A percentile compares a stretch with the other conserved stretches of the same genome.
phyloP scores from a whole-genome alignment of 2,888 invertebrate species.

The Incurvaria masculella region DNA sequence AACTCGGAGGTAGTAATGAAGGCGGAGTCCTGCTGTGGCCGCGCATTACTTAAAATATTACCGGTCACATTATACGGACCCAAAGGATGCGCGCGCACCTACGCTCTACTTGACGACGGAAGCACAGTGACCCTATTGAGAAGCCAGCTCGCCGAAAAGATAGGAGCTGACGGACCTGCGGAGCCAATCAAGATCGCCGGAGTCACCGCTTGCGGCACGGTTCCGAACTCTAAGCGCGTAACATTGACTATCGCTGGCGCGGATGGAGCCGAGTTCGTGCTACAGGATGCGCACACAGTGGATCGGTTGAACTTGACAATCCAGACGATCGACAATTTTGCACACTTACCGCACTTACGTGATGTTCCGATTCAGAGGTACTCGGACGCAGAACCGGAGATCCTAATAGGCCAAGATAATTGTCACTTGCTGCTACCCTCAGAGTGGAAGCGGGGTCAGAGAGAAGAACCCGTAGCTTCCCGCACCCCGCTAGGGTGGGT shows the following conservation, averaged over 20 bases:
- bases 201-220: too few relatives aligned
- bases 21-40: too few relatives aligned
- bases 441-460: not conserved
- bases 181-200: too few relatives aligned
- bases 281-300: not conserved
- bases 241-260: too few relatives aligned
- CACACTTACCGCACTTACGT: not conserved
- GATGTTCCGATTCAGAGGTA: not conserved
- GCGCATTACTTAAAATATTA: not conserved
- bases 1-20: too few relatives aligned
- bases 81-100: not conserved
- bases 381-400: not conserved
- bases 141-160: not conserved
- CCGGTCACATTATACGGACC: not conserved
- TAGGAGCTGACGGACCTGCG: not conserved
- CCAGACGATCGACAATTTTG: not conserved
- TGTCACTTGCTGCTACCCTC: not conserved
- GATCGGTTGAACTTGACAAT: not conserved
- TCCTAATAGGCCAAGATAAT: slow-evolving; percentile 1
- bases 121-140: not conserved
- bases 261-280: not conserved
- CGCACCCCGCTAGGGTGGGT: not conserved
- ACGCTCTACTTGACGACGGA: not conserved
- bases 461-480: not conserved
- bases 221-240: too few relatives aligned